A percentile compares a stretch with the other conserved stretches of the same genome.
These are phyloP conservation scores for Elysia crispata DNA, from an alignment of 2,888 invertebrate genomes.

Conservation along the genomic window DNA sequence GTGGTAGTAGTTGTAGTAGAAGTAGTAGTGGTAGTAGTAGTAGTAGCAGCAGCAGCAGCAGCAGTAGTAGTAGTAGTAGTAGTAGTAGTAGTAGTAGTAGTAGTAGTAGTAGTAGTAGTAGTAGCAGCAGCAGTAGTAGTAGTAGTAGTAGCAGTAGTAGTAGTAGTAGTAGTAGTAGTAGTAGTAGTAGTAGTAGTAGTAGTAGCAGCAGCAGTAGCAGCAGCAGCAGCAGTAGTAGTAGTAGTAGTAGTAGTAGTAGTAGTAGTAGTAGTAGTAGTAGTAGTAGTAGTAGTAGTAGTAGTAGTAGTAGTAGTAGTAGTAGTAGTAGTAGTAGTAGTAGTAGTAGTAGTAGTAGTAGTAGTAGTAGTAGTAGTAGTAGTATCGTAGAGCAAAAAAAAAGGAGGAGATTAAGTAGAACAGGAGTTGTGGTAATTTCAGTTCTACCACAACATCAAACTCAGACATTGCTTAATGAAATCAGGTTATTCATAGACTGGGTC, in stretches of 20 bases:
- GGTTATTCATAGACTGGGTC: too few relatives aligned
- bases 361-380: slow-evolving; percentile 40
- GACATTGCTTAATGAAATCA: too few relatives aligned
- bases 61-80: slow-evolving; percentile 3
- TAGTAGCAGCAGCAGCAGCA: slow-evolving; percentile 9
- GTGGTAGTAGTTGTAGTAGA: slow-evolving; percentile 16
- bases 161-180: slow-evolving; percentile 39
- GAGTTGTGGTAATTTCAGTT: too few relatives aligned
- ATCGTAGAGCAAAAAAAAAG: too few relatives aligned
- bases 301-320: slow-evolving; percentile 47
- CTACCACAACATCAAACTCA: too few relatives aligned
- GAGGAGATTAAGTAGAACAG: too few relatives aligned
- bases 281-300: slow-evolving; percentile 46
- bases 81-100: slow-evolving; percentile 15
- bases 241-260: slow-evolving; percentile 39
- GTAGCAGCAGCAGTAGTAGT: background rate
- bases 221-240: slow-evolving; percentile 1
- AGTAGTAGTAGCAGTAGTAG: slow-evolving; percentile 26
- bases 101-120: slow-evolving; percentile 12
- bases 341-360: slow-evolving; percentile 43
- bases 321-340: slow-evolving; percentile 45
- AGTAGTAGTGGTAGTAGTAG: background rate
- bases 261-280: slow-evolving; percentile 45
- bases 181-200: slow-evolving; percentile 3
- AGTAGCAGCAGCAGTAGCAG: background rate